phyloP scores from a whole-genome alignment of 1,140 invertebrate genomes.

The Lepidurus apus region DNA sequence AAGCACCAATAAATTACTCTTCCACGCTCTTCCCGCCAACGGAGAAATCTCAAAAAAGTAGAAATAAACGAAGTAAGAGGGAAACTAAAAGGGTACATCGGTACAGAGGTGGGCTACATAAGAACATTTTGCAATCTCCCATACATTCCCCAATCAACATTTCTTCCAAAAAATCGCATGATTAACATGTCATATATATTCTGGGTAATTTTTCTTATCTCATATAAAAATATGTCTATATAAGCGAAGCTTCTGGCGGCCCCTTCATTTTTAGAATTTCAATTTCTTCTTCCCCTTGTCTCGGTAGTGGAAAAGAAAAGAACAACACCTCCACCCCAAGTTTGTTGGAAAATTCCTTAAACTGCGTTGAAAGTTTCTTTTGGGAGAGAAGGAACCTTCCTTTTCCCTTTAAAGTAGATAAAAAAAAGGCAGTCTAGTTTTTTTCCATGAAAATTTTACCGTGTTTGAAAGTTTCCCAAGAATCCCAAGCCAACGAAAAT shows the following conservation, averaged over 20 bases:
- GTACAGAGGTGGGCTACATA: not conserved
- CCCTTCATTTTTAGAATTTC: not conserved
- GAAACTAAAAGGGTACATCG: not conserved
- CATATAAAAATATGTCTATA: slow-evolving; percentile 22
- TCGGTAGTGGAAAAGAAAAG: not conserved
- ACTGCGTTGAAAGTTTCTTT: too few species aligned
- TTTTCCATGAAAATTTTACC: too few species aligned
- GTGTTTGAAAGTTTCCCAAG: too few species aligned
- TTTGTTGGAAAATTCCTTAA: too few species aligned
- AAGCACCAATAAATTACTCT: slow-evolving; percentile 7
- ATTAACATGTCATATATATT: slow-evolving; percentile 22
- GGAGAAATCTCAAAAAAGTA: not conserved
- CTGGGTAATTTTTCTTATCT: not conserved
- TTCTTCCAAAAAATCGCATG: not conserved
- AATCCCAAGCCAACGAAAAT: too few species aligned
- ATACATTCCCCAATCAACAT: not conserved
- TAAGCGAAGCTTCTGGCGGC: slow-evolving; percentile 13
- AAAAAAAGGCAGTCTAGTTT: too few species aligned
- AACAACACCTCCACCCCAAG: too few species aligned
- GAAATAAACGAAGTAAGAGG: not conserved
- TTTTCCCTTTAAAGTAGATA: too few species aligned
- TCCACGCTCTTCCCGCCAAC: not conserved
- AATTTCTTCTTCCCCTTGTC: not conserved
- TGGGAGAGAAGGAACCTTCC: too few species aligned
- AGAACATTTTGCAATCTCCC: not conserved